Conservation (phyloP, 2,797 vertebrate species). For the Hydrophis major region DNA sequence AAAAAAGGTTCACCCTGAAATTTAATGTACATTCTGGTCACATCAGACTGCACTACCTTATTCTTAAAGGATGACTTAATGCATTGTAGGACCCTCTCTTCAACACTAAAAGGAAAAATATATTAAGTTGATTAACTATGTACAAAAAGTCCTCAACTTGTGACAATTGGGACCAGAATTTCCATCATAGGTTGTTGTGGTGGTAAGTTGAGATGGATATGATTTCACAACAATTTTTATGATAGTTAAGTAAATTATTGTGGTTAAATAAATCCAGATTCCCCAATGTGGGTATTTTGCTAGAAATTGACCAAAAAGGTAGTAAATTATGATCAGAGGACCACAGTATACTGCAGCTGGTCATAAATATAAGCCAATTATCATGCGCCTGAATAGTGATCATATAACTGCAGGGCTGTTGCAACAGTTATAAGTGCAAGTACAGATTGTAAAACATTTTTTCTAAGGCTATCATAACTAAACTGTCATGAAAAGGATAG, state of each 20-base stretch:
- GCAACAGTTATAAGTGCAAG: no score
- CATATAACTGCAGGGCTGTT: no score
- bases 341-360: no score
- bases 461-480: background rate
- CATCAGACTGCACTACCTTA: background rate
- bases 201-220: background rate
- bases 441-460: background rate
- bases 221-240: background rate
- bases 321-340: no score
- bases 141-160: background rate
- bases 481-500: background rate
- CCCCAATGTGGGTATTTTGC: no score
- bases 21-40: background rate
- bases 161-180: background rate
- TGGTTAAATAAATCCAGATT: no score
- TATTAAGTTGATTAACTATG: background rate
- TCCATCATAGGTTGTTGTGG: background rate
- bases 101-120: background rate
- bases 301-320: no score
- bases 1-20: background rate
- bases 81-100: background rate
- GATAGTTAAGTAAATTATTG: no score
- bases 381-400: no score
- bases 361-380: no score
- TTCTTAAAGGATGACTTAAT: background rate